Conservation (phyloP, 2,797 vertebrate genomes). For the Rallus crepitans region DNA sequence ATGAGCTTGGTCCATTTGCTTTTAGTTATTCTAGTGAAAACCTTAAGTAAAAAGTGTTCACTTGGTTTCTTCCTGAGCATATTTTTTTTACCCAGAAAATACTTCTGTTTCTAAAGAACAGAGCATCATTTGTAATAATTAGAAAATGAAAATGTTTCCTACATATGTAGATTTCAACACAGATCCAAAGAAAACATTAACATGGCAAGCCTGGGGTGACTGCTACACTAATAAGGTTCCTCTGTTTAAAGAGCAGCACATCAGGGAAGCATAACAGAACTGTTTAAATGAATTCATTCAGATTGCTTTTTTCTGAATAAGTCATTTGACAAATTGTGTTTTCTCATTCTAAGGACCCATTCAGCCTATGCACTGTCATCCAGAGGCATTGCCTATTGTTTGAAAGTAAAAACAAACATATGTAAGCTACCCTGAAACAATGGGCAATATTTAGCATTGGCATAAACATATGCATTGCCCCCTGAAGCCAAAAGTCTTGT, state of each 20-base stretch:
- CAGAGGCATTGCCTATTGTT: slow-evolving; percentile 50
- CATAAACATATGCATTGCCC: slow-evolving; percentile 25
- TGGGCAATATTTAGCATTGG: slow-evolving; percentile 31
- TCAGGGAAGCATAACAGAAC: slow-evolving; percentile 39
- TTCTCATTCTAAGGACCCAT: slow-evolving; percentile 25
- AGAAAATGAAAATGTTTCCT: slow-evolving; percentile 57
- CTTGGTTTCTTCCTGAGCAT: slow-evolving; percentile 4
- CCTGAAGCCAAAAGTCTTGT: not conserved
- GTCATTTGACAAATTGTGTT: not conserved
- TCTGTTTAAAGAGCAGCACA: slow-evolving; percentile 55
- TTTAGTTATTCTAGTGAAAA: slow-evolving; percentile 14
- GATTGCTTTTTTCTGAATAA: slow-evolving; percentile 47
- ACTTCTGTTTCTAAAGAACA: slow-evolving; percentile 32
- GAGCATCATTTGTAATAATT: slow-evolving; percentile 49
- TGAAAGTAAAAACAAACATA: slow-evolving; percentile 56
- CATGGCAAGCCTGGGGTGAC: slow-evolving; percentile 14
- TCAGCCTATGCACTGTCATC: slow-evolving; percentile 9
- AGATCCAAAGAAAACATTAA: slow-evolving; percentile 57
- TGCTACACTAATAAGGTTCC: slow-evolving; percentile 39
- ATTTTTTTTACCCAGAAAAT: slow-evolving; percentile 4
- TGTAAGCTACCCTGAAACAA: slow-evolving; percentile 40
- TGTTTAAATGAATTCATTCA: slow-evolving; percentile 33
- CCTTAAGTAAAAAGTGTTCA: slow-evolving; percentile 19
- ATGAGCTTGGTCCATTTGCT: not conserved
- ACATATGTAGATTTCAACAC: slow-evolving; percentile 32